phyloP scores from a whole-genome alignment of 2,797 vertebrate genomes.

The Dicrostonyx torquatus region DNA sequence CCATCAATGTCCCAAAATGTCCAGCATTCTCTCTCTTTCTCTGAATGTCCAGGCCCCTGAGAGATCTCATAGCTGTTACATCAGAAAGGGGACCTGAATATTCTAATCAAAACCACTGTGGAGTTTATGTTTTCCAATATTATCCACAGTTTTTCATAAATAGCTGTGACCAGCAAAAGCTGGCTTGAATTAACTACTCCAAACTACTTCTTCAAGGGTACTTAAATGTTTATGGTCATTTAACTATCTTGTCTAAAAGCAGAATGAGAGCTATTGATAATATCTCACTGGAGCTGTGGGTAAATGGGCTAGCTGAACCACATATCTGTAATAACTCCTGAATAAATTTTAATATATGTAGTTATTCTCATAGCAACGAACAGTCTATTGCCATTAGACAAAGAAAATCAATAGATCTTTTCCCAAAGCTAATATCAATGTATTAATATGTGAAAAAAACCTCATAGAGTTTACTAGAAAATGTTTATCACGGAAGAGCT shows the following conservation, averaged over 20 bases:
- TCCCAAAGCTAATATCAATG: background rate
- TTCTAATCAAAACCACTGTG: background rate
- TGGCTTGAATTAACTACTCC: background rate
- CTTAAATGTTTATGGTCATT: background rate
- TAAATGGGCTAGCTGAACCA: background rate
- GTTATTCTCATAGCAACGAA: background rate
- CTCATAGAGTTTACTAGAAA: background rate
- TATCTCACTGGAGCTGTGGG: background rate
- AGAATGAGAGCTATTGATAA: background rate
- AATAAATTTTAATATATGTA: background rate
- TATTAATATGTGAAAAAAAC: background rate
- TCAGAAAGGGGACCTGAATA: too few species aligned
- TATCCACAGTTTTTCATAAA: background rate
- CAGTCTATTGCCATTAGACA: background rate
- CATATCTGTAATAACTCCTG: background rate
- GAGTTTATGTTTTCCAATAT: background rate
- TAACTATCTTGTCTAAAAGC: background rate
- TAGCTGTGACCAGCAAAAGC: background rate
- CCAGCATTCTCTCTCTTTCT: background rate
- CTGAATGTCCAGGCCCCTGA: fast-evolving
- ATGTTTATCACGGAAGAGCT: background rate
- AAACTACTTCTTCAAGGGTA: background rate
- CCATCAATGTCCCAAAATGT: background rate
- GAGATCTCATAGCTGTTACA: background rate
- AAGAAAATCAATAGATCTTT: background rate